Base-by-base conservation (phyloP, 30 jellyfish, hydroid and myxozoan genomes). In the Aurelia sp. region DNA sequence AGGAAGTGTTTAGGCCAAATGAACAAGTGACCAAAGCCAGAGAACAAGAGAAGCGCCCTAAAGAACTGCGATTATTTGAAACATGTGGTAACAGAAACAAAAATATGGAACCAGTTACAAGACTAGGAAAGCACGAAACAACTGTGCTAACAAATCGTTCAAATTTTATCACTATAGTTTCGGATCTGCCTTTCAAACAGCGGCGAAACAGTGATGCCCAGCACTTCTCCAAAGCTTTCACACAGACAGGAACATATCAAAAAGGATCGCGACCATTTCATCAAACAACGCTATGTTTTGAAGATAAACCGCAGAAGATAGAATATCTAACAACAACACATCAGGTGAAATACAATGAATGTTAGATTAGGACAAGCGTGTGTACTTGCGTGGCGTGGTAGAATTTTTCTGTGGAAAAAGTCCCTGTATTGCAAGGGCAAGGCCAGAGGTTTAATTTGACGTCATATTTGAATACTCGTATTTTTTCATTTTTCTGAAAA, bases 221-320 rank as follows among this genome's bases (percentile, higher is more conserved):
- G 35, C 9, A 47, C 48, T 82, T 81, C 19, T 35, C 89, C 23
- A 44, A 44, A 4, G 62, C 73, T 7, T 82, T 74, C 31, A 50
- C 66, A 44, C 13, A 73, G 40, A 37, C 73, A 21, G 93, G 93
- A 27, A 68, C 55, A 66, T 73, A 84, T 19, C 9, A 71, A 64
- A 76, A 75, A 20, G 93, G 93, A 3, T 84, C 93, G 5, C 41
- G 93, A 55, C 93, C 93, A 31, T 71, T 84, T 80, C 93, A 84
- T 73, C 66, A 31, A 23, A 71, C 93, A 1, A 84, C 93, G 8
- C 68, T 84, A 4, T 69, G 82, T 66, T 84, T 84, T 37, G 87
- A 62, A 73, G 82, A 72, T 15, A 62, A 73, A 13, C 86, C 83
- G 22, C 5, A 19, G 13, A 23, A 41, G 21, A 50, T 51, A n/a